Base-by-base conservation (phyloP, 2,113 vertebrate genomes). In the Beaufortia kweichowensis region DNA sequence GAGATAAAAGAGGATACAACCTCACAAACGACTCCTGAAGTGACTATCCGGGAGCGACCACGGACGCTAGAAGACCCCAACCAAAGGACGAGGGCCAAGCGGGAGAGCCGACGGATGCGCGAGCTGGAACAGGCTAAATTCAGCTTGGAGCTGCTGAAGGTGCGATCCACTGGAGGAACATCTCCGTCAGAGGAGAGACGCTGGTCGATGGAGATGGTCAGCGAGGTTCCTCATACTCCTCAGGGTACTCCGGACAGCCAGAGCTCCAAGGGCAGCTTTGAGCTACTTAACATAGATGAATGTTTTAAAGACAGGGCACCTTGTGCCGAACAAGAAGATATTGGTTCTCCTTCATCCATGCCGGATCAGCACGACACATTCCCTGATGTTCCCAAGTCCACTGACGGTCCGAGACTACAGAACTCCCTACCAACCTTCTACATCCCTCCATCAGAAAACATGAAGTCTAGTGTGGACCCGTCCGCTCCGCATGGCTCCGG, bases 81-180 rank as follows among this genome's bases (percentile, higher is more conserved):
- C 82, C 95, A 95, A 82, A 97, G 94, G 80, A 96, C 93, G 3
- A 92, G 98, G 46, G 94, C 97, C 77, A 99, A 98, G 86, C 92
- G 98, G 76, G 96, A 97, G 86, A 98, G 93, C 75, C 92, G 97
- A 59, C 90, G 97, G 80, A 96, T 97, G 95, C 92, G 98, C 69
- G 98, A 99, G 72, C 81, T 99, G 80, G 97, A 99, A 23, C 98
- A 99, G 85, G 98, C 97, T 0, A 94, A 95, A 79, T 99, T 98
- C 85, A 98, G 97, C 85, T 90, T 99, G 87, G 95, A 98, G 84
- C 88, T 98, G 77, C 93, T 98, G 0, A 98, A 98, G 85, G 96
- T 98, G 0, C 93, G 97, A 6, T 94, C 95, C 28, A 95, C 91
- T 0, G 89, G 94, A 0, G 90, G 91, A 0, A 78, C 90, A 0